Base-by-base conservation (phyloP, 2,888 invertebrate species). In the Chymomyza amoena region DNA sequence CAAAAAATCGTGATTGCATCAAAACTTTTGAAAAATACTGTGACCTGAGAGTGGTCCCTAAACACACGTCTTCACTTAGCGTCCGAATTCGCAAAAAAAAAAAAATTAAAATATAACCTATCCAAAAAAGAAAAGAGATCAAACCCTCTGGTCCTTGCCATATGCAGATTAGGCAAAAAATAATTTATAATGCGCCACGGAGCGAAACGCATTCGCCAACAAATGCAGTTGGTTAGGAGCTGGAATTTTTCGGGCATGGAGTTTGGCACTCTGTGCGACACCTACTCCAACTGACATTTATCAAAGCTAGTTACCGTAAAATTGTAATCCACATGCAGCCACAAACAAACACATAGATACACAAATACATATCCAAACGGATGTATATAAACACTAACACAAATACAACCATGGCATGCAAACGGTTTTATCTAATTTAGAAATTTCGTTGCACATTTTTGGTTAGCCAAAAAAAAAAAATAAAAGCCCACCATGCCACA, bases 131-230 rank as follows among this genome's bases (percentile, higher is more conserved):
- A 57, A 15, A 18, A 2, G n/a, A 65, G 32, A 32, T 32, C 32
- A 32, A 45, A 20, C 36, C 50, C 18, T 25, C 32, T 45, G 39
- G 39, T 13, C 39, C 39, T 45, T 45, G 36, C 57, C 36, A 28
- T 76, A 80, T 84, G 82, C 87, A 80, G 87, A 87, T 84, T 87
- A 77, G 73, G 73, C 80, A 67, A 61, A 78, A 72, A 78, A 78
- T 87, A 76, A 84, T 84, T 84, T 84, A 81, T 81, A 76, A 70
- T 70, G 75, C 75, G 68, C 73, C 71, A 75, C 78, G 66, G 73
- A 73, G 85, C 80, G 76, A 60, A 59, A 69, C 56, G 62, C 64
- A 70, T 61, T 20, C 64, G 59, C 20, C 45, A 51, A 10, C 52
- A 36, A 36, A 70, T 71, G 75, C 72, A 71, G 68, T 56, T 61